Percentiles rank a stretch among this genome's conserved stretches.
phyloP scores from a whole-genome alignment of 1,140 invertebrate genomes.

The Tetramorium alpestre region DNA sequence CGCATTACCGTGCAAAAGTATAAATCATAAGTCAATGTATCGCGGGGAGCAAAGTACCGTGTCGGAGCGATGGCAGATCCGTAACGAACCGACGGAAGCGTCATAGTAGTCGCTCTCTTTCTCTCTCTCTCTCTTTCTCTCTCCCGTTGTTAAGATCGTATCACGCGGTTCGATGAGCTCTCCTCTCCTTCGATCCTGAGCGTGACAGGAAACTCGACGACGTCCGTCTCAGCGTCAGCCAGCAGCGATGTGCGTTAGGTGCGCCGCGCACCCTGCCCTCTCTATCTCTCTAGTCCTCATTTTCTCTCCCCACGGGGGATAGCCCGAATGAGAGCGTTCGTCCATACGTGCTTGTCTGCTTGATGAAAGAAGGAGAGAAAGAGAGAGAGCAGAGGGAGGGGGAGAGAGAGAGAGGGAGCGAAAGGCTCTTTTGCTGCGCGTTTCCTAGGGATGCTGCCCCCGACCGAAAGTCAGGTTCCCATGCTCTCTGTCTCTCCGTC shows the following conservation, averaged over 20 bases:
- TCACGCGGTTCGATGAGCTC: constrained; percentile 73
- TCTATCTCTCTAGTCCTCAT: constrained; percentile 78
- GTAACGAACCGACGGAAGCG: constrained; percentile 50
- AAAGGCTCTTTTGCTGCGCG: constrained; percentile 68
- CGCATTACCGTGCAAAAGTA: constrained; percentile 24
- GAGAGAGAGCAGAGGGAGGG: constrained; percentile 5
- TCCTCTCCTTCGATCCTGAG: constrained; percentile 57
- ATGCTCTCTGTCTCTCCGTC: constrained; percentile 78
- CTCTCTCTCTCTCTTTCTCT: neutral
- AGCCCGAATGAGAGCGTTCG: constrained; percentile 23
- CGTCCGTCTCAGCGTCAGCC: constrained; percentile 53
- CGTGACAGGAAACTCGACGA: constrained; percentile 72
- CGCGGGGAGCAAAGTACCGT: constrained; percentile 27
- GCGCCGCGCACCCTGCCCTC: constrained; percentile 40
- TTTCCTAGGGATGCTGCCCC: constrained; percentile 85
- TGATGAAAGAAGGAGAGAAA: constrained; percentile 22
- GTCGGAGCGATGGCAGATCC: constrained; percentile 26
- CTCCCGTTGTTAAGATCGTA: constrained; percentile 57
- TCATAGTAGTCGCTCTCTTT: neutral
- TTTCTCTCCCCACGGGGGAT: constrained; percentile 71
- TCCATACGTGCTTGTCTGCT: constrained; percentile 28
- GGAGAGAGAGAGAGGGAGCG: neutral
- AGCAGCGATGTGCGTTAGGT: constrained; percentile 74
- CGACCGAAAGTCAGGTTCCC: constrained; percentile 85
- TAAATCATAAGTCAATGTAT: constrained; percentile 38